Percentiles rank a stretch among this genome's conserved stretches.
Evolutionary conservation across 2,797 vertebrate species (phyloP).

Genomic region (Pyrocephalus nanus): DNA sequence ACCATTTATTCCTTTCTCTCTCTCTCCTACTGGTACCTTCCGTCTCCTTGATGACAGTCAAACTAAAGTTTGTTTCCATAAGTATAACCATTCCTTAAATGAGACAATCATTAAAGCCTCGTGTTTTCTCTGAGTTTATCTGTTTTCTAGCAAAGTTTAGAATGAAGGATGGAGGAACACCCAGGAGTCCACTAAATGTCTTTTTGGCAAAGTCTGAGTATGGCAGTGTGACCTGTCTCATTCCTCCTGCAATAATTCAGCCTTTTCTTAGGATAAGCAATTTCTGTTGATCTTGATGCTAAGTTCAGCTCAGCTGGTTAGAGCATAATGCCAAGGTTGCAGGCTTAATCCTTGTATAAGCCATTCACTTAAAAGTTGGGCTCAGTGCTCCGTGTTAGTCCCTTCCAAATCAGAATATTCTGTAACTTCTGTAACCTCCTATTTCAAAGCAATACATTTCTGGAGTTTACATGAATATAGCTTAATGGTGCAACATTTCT

Average conservation of each 20-base stretch:
- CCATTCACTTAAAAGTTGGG: not conserved
- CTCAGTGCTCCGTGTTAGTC: fast-evolving
- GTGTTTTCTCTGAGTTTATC: not conserved
- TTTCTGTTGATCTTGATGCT: not conserved
- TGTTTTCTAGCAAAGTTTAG: not conserved
- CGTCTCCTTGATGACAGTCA: not conserved
- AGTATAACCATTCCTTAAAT: not conserved
- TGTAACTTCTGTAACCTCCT: not conserved
- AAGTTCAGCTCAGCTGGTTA: not conserved
- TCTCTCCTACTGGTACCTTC: not conserved
- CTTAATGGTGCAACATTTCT: not conserved
- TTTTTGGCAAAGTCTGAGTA: not conserved
- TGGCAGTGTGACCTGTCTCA: fast-evolving
- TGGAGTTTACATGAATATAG: not conserved
- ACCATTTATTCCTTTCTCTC: not conserved
- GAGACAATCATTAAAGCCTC: not conserved
- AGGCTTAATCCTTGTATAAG: not conserved
- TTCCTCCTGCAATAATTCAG: not conserved
- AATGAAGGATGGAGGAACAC: not conserved
- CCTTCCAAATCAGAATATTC: not conserved
- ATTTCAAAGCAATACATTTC: not conserved
- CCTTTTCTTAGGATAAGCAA: not conserved
- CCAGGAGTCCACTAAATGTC: not conserved
- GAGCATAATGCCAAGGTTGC: not conserved
- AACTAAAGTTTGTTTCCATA: not conserved